Base-by-base conservation (phyloP, 2,113 vertebrate genomes). In the Sardina pilchardus region DNA sequence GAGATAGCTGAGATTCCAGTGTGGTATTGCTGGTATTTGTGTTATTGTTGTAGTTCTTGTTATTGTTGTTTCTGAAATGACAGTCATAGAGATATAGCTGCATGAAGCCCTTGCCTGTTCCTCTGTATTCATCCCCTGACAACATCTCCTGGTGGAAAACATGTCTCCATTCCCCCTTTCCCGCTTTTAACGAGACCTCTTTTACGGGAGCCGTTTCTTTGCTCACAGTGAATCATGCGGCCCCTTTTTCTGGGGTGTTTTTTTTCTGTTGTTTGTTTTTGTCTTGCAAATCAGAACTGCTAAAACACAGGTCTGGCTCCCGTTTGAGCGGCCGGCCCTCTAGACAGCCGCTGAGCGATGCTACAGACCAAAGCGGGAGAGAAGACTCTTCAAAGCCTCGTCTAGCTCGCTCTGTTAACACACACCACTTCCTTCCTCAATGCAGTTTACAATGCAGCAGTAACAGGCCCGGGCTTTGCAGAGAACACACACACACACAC, bases 221-320 rank as follows among this genome's bases (percentile, higher is more conserved):
- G 89, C 82, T 45, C 89, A 88, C 90, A 81, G 2, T 87, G 88
- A 87, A 89, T 91, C 87, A 88, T 48, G 26, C 24, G 36, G 82
- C 89, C 71, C 30, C 30, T 12, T 30, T 78, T 78, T 78, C 39
- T 36, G 3, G 26, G n/a, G 30, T 2, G 1, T 71, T 30, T 71
- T 71, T 71, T 34, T 34, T 7, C 30, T 34, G 6, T 34, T 14
- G n/a, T 78, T 78, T 78, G 30, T 34, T 88, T 91, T 91, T 94
- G 90, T 92, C 88, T 91, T 93, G 91, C 56, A 92, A 93, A 93
- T 89, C 81, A 24, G 86, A 90, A 82, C 47, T 85, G 45, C 45
- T 21, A n/a, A 21, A 89, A 86, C 86, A 88, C 53, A 19, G 30
- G 80, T 85, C 85, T 84, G 82, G 84, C 47, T 44, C 84, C 84